phyloP scores from a whole-genome alignment of 2,113 vertebrate genomes.

The Serinus canaria region DNA sequence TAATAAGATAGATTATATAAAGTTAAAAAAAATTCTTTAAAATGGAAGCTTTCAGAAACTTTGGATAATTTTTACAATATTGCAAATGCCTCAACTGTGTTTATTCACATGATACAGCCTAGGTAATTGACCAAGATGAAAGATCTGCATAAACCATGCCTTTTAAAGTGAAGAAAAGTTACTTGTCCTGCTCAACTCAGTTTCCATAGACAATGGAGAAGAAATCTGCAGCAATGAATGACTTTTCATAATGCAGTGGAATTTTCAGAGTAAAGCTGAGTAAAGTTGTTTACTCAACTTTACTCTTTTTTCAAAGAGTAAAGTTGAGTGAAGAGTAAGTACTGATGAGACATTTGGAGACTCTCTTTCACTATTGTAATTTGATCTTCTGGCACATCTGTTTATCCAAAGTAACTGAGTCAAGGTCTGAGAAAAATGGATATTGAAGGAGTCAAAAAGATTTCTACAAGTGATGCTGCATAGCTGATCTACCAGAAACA shows the following conservation, averaged over 20 bases:
- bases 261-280: not conserved
- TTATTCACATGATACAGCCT: not conserved
- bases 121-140: not conserved
- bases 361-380: not conserved
- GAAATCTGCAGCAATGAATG: not conserved
- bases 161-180: not conserved
- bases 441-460: not conserved
- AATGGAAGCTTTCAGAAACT: not conserved
- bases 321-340: not conserved
- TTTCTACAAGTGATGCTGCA: not conserved
- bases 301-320: not conserved
- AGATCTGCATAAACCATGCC: not conserved
- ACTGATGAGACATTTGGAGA: not conserved
- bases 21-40: not conserved
- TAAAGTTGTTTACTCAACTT: no score
- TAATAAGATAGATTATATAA: not conserved
- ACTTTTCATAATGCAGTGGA: not conserved
- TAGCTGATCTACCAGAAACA: not conserved
- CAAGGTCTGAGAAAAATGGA: not conserved
- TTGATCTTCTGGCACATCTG: not conserved
- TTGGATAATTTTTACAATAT: not conserved
- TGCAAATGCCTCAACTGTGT: not conserved
- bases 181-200: not conserved
- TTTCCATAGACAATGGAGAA: not conserved
- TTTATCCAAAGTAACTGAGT: not conserved